phyloP scores from a whole-genome alignment of 2,888 invertebrate species.

The Parnassius mnemosyne region DNA sequence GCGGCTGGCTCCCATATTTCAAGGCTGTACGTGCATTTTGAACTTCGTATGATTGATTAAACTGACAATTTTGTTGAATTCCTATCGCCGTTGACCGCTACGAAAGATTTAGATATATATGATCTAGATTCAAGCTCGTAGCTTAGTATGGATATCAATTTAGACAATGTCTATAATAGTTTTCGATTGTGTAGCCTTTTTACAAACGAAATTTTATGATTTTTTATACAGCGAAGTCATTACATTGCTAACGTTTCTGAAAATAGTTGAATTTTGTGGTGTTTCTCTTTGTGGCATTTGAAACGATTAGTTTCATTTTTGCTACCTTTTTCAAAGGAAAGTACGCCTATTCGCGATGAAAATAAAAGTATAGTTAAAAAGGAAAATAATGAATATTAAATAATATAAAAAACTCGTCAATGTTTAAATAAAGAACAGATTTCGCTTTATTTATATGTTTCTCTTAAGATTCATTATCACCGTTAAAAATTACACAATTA shows the following conservation, averaged over 20 bases:
- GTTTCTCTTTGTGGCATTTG: not conserved
- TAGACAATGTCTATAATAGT: conserved; percentile 14
- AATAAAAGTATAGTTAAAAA: too few relatives aligned
- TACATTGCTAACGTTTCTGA: not conserved
- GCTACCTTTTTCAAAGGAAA: not conserved
- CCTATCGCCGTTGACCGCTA: conserved; percentile 32
- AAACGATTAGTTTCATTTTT: not conserved
- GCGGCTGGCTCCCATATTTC: conserved; percentile 60
- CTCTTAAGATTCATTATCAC: too few relatives aligned
- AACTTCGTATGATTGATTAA: conserved; percentile 64
- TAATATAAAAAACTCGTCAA: too few relatives aligned
- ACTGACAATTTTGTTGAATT: conserved; percentile 52
- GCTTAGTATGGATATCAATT: conserved; percentile 20
- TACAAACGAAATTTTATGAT: conserved; percentile 17
- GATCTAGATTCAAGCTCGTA: conserved; percentile 24
- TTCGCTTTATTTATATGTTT: too few relatives aligned
- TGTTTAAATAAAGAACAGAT: too few relatives aligned
- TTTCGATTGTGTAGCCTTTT: conserved; percentile 16
- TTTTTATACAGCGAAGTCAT: not conserved
- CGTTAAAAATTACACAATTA: too few relatives aligned
- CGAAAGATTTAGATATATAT: conserved; percentile 12
- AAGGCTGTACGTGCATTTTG: conserved; percentile 62
- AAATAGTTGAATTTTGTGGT: not conserved
- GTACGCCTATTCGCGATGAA: too few relatives aligned
- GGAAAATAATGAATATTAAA: too few relatives aligned